Evolutionary conservation across 2,113 vertebrate species (phyloP).

Genomic region (Thalassarche chlororhynchos): DNA sequence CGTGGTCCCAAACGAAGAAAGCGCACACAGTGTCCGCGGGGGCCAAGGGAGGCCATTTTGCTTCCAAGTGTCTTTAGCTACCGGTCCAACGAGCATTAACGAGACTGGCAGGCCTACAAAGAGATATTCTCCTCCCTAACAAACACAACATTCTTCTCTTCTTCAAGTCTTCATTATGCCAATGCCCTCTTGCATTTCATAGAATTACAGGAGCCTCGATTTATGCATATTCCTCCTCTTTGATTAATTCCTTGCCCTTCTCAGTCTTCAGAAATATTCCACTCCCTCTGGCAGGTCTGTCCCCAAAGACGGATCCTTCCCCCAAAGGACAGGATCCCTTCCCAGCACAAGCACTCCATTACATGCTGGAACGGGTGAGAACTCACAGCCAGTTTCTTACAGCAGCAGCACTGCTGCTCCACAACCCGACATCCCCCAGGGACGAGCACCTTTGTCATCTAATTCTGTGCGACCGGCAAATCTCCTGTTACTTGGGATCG

Average conservation of each 20-base stretch:
- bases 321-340: not conserved
- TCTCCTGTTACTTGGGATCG: fast-evolving
- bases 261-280: not conserved
- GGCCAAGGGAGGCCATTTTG: not conserved
- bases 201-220: not conserved
- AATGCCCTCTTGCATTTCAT: not conserved
- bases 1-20: not conserved
- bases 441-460: not conserved
- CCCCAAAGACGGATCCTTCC: not conserved
- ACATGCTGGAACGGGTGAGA: too few relatives aligned
- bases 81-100: not conserved
- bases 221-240: not conserved
- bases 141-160: not conserved
- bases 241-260: not conserved
- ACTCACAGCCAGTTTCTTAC: too few relatives aligned
- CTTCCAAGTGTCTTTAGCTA: not conserved
- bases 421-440: fast-evolving
- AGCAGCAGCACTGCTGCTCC: not conserved
- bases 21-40: fast-evolving
- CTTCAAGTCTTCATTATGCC: not conserved
- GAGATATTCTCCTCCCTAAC: not conserved
- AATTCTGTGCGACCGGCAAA: not conserved
- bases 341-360: not conserved
- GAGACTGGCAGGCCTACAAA: not conserved
- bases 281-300: not conserved